Evolutionary conservation across 2,113 vertebrate species (phyloP).

Genomic region (Sceloporus undulatus): DNA sequence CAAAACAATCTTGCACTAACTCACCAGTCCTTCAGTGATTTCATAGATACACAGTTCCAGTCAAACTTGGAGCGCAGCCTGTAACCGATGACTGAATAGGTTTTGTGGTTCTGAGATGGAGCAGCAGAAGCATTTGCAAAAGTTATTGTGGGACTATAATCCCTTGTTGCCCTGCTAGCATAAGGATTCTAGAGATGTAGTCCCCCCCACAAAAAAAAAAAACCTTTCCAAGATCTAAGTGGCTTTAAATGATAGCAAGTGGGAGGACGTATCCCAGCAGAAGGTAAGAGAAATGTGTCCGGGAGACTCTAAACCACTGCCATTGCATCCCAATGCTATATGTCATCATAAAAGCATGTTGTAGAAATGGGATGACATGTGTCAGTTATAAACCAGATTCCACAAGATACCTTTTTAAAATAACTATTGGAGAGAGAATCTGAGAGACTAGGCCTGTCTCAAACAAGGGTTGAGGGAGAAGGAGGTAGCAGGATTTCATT

Average conservation of each 20-base stretch:
- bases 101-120: neutral
- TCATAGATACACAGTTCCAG: neutral
- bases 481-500: neutral
- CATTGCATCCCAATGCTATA: neutral
- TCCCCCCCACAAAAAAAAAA: no score
- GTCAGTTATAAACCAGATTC: neutral
- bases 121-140: neutral
- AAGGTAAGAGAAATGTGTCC: no score
- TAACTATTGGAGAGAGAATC: neutral
- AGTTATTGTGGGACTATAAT: no score
- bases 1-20: neutral
- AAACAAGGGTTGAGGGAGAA: neutral
- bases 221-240: no score
- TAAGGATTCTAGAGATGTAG: no score
- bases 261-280: neutral
- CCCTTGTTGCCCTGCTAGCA: no score
- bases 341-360: neutral
- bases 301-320: rapidly evolving
- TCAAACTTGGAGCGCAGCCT: neutral
- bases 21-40: neutral
- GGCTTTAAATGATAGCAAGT: neutral
- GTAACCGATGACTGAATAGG: neutral
- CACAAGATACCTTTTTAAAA: neutral
- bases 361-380: slow-evolving; percentile 1
- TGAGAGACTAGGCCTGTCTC: neutral